These are phyloP conservation scores for Plutomurus gul DNA, from an alignment of 1,140 invertebrate genomes.

Conservation along the genomic window DNA sequence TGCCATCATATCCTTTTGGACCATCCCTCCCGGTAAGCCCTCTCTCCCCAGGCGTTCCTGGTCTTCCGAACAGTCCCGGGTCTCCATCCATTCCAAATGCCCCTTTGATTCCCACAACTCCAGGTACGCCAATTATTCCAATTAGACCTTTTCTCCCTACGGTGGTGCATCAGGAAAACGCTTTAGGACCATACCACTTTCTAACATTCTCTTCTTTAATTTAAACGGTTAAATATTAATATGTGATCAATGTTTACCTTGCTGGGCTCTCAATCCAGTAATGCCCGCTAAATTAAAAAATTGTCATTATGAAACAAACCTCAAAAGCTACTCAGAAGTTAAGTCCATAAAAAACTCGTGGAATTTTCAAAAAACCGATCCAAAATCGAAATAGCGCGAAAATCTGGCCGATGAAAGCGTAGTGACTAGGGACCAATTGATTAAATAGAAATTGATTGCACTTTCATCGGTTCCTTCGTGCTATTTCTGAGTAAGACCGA, in stretches of 20 bases:
- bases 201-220: too few relatives aligned
- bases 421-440: too few relatives aligned
- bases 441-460: too few relatives aligned
- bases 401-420: too few relatives aligned
- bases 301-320: too few relatives aligned
- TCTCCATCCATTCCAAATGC: constrained; percentile 38
- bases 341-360: too few relatives aligned
- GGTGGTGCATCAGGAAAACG: neutral
- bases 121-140: neutral
- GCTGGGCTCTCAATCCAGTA: neutral
- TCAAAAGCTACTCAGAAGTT: too few relatives aligned
- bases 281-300: too few relatives aligned
- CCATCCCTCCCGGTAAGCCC: neutral
- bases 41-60: neutral
- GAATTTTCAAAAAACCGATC: too few relatives aligned
- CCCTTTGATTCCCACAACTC: neutral
- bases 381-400: too few relatives aligned
- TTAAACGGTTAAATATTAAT: neutral
- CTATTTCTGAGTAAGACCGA: too few relatives aligned
- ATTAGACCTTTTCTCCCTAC: neutral
- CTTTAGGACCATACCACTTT: neutral
- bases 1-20: neutral
- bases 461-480: too few relatives aligned
- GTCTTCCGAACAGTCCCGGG: constrained; percentile 39
- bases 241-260: neutral